Percentiles rank a stretch among this genome's conserved stretches.
Conservation (phyloP, 2,797 vertebrate genomes). For the Melanotaenia parkinsoni region DNA sequence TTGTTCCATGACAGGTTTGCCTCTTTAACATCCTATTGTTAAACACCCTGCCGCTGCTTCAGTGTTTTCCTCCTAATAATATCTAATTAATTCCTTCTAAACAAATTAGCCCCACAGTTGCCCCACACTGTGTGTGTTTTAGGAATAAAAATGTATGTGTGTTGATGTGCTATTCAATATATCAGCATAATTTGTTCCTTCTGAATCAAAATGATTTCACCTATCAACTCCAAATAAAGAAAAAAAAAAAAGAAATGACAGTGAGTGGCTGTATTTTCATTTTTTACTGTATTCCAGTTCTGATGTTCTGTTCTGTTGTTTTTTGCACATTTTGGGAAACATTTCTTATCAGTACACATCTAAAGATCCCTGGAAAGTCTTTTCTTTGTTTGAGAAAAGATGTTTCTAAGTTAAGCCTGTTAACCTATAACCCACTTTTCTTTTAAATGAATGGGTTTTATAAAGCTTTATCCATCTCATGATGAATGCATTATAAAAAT, state of each 20-base stretch:
- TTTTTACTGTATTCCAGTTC: not conserved
- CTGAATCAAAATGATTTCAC: slow-evolving; percentile 16
- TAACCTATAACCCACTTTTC: slow-evolving; percentile 24
- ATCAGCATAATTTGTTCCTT: slow-evolving; percentile 27
- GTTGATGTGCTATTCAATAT: not conserved
- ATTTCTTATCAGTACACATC: not conserved
- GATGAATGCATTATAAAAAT: slow-evolving; percentile 36
- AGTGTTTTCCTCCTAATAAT: slow-evolving; percentile 72
- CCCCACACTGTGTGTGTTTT: slow-evolving; percentile 31
- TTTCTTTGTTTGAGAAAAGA: not conserved
- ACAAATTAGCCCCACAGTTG: slow-evolving; percentile 68
- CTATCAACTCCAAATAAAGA: slow-evolving; percentile 59
- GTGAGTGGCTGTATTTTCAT: slow-evolving; percentile 16
- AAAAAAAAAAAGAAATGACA: not conserved
- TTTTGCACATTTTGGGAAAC: not conserved
- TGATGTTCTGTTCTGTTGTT: not conserved
- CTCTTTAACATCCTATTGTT: slow-evolving; percentile 67
- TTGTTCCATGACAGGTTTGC: slow-evolving; percentile 75
- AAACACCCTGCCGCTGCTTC: slow-evolving; percentile 62
- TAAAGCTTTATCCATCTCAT: slow-evolving; percentile 20
- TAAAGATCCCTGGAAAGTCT: not conserved
- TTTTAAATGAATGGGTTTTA: slow-evolving; percentile 15
- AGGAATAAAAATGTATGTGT: slow-evolving; percentile 32
- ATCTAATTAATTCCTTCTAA: slow-evolving; percentile 74
- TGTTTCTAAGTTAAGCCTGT: slow-evolving; percentile 6